These are phyloP conservation scores for Albula glossodonta DNA, from an alignment of 2,113 vertebrate species.

Conservation along the genomic window DNA sequence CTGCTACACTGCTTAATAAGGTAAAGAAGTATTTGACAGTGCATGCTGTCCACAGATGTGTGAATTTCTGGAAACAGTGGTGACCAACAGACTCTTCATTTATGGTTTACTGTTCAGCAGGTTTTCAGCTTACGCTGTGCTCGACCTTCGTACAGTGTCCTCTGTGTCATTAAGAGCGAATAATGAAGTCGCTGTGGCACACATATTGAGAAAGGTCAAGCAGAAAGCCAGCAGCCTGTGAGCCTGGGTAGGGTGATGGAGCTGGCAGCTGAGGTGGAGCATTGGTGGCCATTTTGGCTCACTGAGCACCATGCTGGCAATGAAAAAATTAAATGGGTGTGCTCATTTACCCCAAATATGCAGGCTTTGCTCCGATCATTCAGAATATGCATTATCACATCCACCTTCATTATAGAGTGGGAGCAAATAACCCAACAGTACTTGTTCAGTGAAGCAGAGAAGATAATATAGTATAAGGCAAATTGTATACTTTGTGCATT, in stretches of 20 bases:
- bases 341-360: too few relatives aligned
- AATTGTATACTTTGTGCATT: neutral
- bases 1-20: too few relatives aligned
- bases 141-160: conserved; percentile 28
- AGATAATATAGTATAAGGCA: neutral
- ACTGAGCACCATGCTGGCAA: too few relatives aligned
- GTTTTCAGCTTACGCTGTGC: neutral
- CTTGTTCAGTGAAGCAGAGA: neutral
- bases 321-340: too few relatives aligned
- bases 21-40: too few relatives aligned
- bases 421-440: neutral
- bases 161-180: conserved; percentile 79
- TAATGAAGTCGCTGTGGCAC: conserved; percentile 77
- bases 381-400: neutral
- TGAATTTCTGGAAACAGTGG: neutral
- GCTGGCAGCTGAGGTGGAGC: conserved; percentile 78
- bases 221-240: conserved; percentile 77
- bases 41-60: neutral
- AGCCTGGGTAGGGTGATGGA: conserved; percentile 55
- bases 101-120: too few relatives aligned
- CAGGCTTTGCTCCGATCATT: conserved; percentile 66
- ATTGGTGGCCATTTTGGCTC: conserved; percentile 34
- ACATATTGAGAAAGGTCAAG: conserved; percentile 81
- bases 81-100: neutral
- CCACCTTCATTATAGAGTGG: neutral